A percentile compares a stretch with the other conserved stretches of the same genome.
Conservation (phyloP, 2,797 vertebrate species). For the Liparis tanakae region DNA sequence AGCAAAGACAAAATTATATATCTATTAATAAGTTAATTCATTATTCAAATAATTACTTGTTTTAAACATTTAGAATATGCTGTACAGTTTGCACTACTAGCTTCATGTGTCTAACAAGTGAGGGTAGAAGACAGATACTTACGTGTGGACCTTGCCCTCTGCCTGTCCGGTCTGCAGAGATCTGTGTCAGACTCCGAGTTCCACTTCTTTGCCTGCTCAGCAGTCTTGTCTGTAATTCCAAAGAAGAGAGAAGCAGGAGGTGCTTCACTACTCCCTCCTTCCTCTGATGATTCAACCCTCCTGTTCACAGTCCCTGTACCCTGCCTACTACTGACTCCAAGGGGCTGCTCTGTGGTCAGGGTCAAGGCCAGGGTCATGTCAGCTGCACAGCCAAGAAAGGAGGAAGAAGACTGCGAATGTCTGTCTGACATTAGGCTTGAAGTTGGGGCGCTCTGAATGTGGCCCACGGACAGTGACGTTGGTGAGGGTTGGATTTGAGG, state of each 20-base stretch:
- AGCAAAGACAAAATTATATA: background rate
- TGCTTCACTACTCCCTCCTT: constrained; percentile 87
- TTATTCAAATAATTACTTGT: background rate
- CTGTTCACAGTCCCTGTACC: constrained; percentile 68
- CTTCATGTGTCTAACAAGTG: constrained; percentile 24
- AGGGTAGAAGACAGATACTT: constrained; percentile 82
- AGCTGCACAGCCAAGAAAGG: constrained; percentile 50
- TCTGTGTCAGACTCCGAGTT: constrained; percentile 85
- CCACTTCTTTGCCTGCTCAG: constrained; percentile 89
- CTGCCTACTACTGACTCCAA: constrained; percentile 58
- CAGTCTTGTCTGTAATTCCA: constrained; percentile 89
- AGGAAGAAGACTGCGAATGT: constrained; percentile 68
- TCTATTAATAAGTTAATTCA: constrained; percentile 15
- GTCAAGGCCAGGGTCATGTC: constrained; percentile 70
- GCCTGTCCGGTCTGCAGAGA: constrained; percentile 89
- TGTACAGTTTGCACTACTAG: constrained; percentile 26
- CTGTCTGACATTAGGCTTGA: constrained; percentile 55
- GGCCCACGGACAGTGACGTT: constrained; percentile 63
- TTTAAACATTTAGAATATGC: constrained; percentile 3
- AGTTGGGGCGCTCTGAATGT: constrained; percentile 57
- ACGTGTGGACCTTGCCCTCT: constrained; percentile 90
- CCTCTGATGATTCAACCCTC: constrained; percentile 88
- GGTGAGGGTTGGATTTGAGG: constrained; percentile 38
- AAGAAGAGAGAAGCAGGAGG: constrained; percentile 93
- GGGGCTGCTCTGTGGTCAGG: constrained; percentile 56